A percentile compares a stretch with the other conserved stretches of the same genome.
Conservation (phyloP, 2,113 vertebrate species). For the Semnornis frantzii region DNA sequence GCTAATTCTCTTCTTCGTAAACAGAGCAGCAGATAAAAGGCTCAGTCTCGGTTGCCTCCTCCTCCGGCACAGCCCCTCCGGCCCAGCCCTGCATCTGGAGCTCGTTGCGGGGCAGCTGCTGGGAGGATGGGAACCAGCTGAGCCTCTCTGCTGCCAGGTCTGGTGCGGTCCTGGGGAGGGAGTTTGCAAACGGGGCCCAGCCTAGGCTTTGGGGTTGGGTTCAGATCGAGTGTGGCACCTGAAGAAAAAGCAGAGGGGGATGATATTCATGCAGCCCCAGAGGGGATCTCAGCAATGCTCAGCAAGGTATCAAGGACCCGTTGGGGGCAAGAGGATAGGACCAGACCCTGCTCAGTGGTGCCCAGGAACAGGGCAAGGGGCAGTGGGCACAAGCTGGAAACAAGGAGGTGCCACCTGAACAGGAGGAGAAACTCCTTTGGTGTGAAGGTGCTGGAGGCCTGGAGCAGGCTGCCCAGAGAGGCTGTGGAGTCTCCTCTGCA, state of each 20-base stretch:
- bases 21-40: background rate
- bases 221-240: rapidly evolving
- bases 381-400: no score
- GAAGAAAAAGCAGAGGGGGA: rapidly evolving
- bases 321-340: no score
- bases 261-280: no score
- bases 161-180: background rate
- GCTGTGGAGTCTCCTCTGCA: no score
- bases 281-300: no score
- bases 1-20: background rate
- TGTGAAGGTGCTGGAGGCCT: no score
- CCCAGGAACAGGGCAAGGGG: no score
- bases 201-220: background rate
- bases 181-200: rapidly evolving
- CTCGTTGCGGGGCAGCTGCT: slow-evolving; percentile 23
- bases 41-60: background rate
- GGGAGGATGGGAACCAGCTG: slow-evolving; percentile 19
- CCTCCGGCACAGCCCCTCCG: background rate
- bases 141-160: background rate
- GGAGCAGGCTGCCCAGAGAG: no score
- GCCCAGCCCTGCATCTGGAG: slow-evolving; percentile 43
- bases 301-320: no score
- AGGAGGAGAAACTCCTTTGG: no score
- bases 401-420: no score
- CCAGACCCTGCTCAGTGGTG: no score